A percentile compares a stretch with the other conserved stretches of the same genome.
phyloP scores from a whole-genome alignment of 1,140 invertebrate genomes.

The Brachionus paranguensis region DNA sequence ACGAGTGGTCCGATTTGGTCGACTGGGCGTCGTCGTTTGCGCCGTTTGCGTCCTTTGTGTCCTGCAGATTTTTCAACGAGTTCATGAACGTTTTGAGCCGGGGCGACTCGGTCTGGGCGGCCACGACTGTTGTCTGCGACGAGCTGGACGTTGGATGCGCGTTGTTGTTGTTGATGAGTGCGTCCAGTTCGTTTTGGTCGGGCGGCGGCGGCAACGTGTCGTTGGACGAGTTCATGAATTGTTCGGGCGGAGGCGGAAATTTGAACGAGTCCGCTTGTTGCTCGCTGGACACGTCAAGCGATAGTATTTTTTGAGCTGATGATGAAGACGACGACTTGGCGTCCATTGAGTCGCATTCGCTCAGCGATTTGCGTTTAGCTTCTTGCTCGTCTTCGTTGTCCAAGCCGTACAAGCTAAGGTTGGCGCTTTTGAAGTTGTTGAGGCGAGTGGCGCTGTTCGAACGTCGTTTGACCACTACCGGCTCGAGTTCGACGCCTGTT shows the following conservation, averaged over 20 bases:
- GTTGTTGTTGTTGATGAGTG: neutral
- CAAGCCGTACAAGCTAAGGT: conserved; percentile 29
- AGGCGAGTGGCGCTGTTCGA: neutral
- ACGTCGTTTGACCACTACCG: neutral
- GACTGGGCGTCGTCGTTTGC: neutral
- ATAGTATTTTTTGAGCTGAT: neutral
- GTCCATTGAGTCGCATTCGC: neutral
- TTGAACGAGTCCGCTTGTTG: neutral
- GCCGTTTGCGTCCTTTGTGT: neutral
- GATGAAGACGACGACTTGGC: neutral
- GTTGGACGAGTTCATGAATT: neutral
- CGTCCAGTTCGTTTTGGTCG: neutral
- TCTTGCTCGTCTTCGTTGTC: conserved; percentile 27
- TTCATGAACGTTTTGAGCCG: conserved; percentile 22
- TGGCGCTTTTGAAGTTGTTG: neutral
- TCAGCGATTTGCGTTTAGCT: neutral
- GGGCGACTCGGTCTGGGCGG: neutral
- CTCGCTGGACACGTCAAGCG: neutral
- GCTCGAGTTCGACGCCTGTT: neutral
- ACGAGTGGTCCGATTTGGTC: neutral
- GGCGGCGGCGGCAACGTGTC: neutral
- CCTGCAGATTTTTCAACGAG: neutral
- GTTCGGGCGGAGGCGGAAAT: conserved; percentile 10
- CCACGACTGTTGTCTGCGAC: neutral
- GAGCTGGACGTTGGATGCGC: neutral